These are phyloP conservation scores for Neomonachus schauinslandi DNA, from an alignment of 2,113 vertebrate species.

Conservation along the genomic window DNA sequence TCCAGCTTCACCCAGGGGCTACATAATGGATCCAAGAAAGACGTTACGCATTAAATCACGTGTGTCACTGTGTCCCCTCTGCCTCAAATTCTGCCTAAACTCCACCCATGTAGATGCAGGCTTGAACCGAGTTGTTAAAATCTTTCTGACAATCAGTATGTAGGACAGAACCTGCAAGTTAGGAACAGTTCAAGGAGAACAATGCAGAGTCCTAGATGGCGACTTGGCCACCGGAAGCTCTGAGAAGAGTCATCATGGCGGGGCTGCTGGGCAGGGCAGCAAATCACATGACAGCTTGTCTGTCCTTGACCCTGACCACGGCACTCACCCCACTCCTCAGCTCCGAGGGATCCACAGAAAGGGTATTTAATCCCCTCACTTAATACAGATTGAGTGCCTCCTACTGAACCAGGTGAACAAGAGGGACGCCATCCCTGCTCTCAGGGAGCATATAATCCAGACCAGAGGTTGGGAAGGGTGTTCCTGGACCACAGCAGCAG, in stretches of 20 bases:
- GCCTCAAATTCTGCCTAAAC: neutral
- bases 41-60: neutral
- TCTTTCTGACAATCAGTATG: neutral
- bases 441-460: neutral
- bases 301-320: neutral
- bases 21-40: neutral
- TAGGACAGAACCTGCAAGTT: neutral
- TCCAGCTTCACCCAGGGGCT: neutral
- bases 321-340: neutral
- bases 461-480: neutral
- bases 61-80: neutral
- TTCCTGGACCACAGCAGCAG: neutral
- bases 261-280: neutral
- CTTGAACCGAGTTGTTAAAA: neutral
- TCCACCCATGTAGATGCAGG: neutral
- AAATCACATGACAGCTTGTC: neutral
- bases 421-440: neutral
- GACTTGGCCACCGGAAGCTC: neutral
- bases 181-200: neutral
- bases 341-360: neutral
- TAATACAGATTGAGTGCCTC: neutral
- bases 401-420: neutral
- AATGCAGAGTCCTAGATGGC: neutral
- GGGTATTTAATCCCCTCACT: neutral
- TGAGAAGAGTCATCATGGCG: rapidly evolving